Evolutionary conservation across 2,113 vertebrate genomes (phyloP).

Genomic region (Notothenia coriiceps): DNA sequence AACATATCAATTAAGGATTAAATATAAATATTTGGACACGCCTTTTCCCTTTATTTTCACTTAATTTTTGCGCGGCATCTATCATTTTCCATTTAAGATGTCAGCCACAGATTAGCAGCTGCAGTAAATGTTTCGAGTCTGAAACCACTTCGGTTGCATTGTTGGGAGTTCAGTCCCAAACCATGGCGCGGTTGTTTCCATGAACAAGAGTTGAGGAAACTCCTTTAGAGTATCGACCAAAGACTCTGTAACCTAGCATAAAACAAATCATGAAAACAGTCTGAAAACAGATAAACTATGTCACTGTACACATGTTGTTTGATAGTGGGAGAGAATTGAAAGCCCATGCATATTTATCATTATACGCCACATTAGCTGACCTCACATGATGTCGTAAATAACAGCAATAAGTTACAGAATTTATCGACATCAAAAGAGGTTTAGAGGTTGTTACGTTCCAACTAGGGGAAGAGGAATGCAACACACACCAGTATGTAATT

Average conservation of each 20-base stretch:
- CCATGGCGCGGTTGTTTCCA: neutral
- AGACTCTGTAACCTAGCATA: neutral
- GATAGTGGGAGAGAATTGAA: neutral
- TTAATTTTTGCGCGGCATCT: constrained; percentile 44
- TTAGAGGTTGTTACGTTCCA: too few species aligned
- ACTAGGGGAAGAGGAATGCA: too few species aligned
- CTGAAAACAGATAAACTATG: neutral
- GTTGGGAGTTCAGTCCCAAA: constrained; percentile 34
- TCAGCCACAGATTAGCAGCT: constrained; percentile 54
- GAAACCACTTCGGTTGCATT: constrained; percentile 40
- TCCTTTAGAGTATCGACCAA: neutral
- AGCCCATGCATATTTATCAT: neutral
- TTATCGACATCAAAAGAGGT: too few species aligned
- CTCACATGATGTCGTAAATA: neutral
- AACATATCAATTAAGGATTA: constrained; percentile 73
- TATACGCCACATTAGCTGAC: neutral
- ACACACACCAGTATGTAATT: too few species aligned
- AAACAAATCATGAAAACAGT: neutral
- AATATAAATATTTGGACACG: constrained; percentile 68
- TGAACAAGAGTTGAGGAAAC: neutral
- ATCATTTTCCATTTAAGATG: constrained; percentile 61
- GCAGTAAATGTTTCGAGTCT: constrained; percentile 38
- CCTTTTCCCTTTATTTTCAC: constrained; percentile 56
- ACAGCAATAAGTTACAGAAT: too few species aligned
- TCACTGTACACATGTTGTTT: too few species aligned